Conservation (phyloP, 2,888 invertebrate species). For the Cryptus armator region DNA sequence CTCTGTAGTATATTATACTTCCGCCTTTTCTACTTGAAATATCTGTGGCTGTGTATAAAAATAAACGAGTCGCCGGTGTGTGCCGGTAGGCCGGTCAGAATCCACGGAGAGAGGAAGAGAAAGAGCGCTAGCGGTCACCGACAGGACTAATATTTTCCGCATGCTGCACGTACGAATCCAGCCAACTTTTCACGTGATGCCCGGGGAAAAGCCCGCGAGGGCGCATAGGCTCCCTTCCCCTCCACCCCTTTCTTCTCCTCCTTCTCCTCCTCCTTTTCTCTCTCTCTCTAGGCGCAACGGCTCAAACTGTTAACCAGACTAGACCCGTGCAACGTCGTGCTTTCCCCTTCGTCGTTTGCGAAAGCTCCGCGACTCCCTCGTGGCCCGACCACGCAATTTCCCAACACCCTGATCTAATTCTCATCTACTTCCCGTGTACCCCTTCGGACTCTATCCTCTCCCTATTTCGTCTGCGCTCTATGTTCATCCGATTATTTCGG, state of each 20-base stretch:
- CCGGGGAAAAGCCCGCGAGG: conserved; percentile 59
- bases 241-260: too few species aligned
- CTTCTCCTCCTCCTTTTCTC: too few species aligned
- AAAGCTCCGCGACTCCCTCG: conserved; percentile 54
- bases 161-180: conserved; percentile 69
- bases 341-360: conserved; percentile 43
- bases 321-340: conserved; percentile 48
- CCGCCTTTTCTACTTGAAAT: conserved; percentile 16
- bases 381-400: conserved; percentile 66
- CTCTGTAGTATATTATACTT: conserved; percentile 2
- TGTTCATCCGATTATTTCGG: conserved; percentile 59
- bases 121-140: conserved; percentile 34
- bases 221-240: background rate
- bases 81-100: conserved; percentile 32
- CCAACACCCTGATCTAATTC: conserved; percentile 68
- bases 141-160: conserved; percentile 71
- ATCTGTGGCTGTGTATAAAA: conserved; percentile 28
- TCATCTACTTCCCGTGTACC: conserved; percentile 49
- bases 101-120: conserved; percentile 24
- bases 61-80: conserved; percentile 29
- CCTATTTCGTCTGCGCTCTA: conserved; percentile 11
- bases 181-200: conserved; percentile 70
- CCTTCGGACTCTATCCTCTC: conserved; percentile 1
- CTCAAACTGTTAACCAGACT: conserved; percentile 65
- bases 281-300: conserved; percentile 17